phyloP scores from a whole-genome alignment of 2,113 vertebrate species.

The Numida meleagris region DNA sequence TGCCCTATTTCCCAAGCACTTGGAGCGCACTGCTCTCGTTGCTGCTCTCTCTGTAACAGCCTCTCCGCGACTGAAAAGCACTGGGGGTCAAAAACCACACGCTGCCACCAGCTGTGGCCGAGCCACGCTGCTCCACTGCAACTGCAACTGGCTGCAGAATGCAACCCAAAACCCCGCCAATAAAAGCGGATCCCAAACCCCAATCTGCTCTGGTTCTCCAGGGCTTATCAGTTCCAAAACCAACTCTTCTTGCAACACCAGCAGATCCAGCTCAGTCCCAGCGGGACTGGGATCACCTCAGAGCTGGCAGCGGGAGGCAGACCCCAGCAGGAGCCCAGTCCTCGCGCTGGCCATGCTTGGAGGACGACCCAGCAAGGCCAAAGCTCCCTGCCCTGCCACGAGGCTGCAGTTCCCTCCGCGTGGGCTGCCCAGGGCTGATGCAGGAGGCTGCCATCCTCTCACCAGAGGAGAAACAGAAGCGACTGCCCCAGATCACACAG shows the following conservation, averaged over 20 bases:
- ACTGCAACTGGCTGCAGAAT: neutral
- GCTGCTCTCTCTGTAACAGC: neutral
- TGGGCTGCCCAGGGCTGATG: neutral
- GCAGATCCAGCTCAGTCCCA: neutral
- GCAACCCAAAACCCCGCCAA: neutral
- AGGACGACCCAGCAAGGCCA: neutral
- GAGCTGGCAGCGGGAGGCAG: neutral
- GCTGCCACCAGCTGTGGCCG: neutral
- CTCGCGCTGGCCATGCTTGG: neutral
- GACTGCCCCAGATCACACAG: neutral
- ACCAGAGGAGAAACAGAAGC: too few species aligned
- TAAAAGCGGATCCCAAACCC: neutral
- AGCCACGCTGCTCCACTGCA: neutral
- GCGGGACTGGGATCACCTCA: neutral
- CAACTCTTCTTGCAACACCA: neutral
- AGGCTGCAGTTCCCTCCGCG: neutral
- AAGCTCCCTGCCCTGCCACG: neutral
- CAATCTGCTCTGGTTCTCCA: fast-evolving
- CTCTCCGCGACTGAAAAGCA: neutral
- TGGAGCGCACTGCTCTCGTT: neutral
- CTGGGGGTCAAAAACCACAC: fast-evolving
- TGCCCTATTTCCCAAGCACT: neutral
- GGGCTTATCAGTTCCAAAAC: neutral
- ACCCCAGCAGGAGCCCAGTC: neutral
- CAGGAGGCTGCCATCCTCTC: neutral